Conservation (phyloP, 2,113 vertebrate species). For the Andinoacara biseriatus region DNA sequence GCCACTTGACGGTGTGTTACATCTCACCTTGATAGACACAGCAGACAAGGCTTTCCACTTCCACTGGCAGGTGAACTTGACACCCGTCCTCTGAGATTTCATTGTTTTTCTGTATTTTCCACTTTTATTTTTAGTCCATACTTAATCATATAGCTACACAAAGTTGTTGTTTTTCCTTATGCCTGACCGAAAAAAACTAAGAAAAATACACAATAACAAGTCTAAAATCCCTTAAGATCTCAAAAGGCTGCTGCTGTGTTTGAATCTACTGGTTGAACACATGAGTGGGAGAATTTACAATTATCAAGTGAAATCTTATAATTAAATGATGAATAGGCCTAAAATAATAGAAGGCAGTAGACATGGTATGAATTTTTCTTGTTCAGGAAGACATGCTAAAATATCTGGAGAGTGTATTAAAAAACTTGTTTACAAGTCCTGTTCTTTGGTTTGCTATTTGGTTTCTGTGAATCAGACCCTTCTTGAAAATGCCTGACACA, state of each 20-base stretch:
- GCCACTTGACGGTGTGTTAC: constrained; percentile 13
- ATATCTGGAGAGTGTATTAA: background rate
- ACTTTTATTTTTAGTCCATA: background rate
- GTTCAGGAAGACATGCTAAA: background rate
- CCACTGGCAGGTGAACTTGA: constrained; percentile 43
- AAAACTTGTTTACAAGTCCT: background rate
- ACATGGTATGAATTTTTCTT: background rate
- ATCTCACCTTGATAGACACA: constrained; percentile 37
- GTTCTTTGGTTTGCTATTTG: background rate
- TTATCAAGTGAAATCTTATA: background rate
- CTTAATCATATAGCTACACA: constrained; percentile 1
- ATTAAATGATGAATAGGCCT: background rate
- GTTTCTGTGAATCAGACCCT: background rate
- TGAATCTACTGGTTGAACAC: background rate
- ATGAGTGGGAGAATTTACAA: background rate
- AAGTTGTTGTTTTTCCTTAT: constrained; percentile 5
- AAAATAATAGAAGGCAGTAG: background rate
- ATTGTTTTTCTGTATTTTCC: background rate
- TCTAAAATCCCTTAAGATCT: background rate
- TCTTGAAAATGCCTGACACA: background rate
- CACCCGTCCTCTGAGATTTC: constrained; percentile 34
- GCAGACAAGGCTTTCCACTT: constrained; percentile 10
- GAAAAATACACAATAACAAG: background rate
- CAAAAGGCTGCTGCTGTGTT: background rate
- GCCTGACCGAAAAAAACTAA: background rate